Evolutionary conservation across 2,797 vertebrate genomes (phyloP).

Genomic region (Halcyon chelicuti): DNA sequence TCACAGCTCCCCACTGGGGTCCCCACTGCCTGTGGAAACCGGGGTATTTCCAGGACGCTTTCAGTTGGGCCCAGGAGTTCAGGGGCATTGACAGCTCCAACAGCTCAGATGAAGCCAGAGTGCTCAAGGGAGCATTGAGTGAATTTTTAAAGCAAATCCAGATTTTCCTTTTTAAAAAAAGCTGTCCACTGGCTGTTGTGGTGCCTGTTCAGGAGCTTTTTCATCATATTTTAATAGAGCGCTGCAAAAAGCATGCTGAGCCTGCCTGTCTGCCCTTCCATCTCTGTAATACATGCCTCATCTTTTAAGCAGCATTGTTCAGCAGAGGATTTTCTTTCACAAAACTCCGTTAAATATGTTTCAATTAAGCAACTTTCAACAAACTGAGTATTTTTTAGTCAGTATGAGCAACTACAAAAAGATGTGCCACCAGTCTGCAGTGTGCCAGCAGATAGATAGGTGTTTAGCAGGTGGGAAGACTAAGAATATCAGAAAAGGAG

Average conservation of each 20-base stretch:
- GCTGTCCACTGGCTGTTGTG: not conserved
- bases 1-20: not conserved
- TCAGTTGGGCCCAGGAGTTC: not conserved
- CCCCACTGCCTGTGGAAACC: not conserved
- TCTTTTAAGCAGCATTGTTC: not conserved
- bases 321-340: not conserved
- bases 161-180: not conserved
- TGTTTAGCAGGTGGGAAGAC: not conserved
- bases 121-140: not conserved
- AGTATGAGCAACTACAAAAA: not conserved
- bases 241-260: not conserved
- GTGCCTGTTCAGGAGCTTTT: not conserved
- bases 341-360: not conserved
- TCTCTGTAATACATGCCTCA: not conserved
- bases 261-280: not conserved
- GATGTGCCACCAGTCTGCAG: not conserved
- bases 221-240: not conserved
- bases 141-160: not conserved
- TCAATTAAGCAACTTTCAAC: not conserved
- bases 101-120: not conserved
- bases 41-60: not conserved
- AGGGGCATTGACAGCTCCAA: not conserved
- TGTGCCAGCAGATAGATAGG: not conserved
- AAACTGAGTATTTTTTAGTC: not conserved
- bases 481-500: not conserved